phyloP scores from a whole-genome alignment of 2,113 vertebrate genomes.

The Pyxicephalus adspersus region DNA sequence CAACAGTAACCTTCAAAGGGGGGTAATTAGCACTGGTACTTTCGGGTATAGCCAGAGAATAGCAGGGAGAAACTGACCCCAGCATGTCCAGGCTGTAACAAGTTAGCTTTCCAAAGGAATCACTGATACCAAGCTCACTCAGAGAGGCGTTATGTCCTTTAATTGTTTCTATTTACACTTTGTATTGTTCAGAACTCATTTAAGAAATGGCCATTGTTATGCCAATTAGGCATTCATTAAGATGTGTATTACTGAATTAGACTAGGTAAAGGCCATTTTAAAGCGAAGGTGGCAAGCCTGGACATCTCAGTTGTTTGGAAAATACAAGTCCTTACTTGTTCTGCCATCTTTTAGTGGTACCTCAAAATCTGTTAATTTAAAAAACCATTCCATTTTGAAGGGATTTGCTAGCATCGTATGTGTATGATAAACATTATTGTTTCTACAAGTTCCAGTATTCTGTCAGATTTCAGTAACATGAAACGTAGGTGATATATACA shows the following conservation, averaged over 20 bases:
- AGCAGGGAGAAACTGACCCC: conserved; percentile 61
- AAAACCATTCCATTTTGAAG: too few relatives aligned
- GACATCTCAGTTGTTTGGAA: neutral
- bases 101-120: neutral
- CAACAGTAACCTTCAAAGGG: conserved; percentile 61
- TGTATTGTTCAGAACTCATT: neutral
- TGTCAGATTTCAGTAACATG: too few relatives aligned
- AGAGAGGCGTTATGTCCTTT: too few relatives aligned
- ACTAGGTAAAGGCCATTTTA: neutral
- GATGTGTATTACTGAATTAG: neutral
- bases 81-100: neutral
- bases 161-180: neutral
- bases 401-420: too few relatives aligned
- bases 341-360: neutral
- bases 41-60: conserved; percentile 60
- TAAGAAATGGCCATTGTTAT: neutral
- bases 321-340: neutral
- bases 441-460: too few relatives aligned
- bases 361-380: too few relatives aligned
- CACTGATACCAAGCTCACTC: neutral
- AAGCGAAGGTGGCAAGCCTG: neutral
- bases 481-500: too few relatives aligned
- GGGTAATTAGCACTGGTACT: conserved; percentile 60
- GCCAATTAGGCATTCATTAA: neutral
- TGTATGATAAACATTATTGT: too few relatives aligned